phyloP scores from a whole-genome alignment of 2,888 invertebrate species.

The Protula sp. region DNA sequence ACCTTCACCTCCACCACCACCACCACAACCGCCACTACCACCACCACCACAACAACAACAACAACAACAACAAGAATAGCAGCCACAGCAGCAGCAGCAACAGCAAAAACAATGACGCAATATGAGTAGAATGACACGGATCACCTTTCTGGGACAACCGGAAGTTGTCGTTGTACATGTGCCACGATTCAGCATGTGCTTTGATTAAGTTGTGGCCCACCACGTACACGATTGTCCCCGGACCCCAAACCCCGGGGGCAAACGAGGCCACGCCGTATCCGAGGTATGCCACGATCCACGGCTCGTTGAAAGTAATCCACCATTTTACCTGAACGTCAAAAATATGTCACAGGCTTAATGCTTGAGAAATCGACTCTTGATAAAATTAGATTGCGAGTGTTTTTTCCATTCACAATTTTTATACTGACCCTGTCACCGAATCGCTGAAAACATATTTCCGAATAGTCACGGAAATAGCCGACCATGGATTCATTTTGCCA shows the following conservation, averaged over 20 bases:
- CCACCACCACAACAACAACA: no score
- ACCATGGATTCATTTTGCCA: slow-evolving; percentile 45
- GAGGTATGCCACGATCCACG: slow-evolving; percentile 44
- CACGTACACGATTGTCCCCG: slow-evolving; percentile 56
- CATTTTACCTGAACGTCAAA: slow-evolving; percentile 47
- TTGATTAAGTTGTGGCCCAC: slow-evolving; percentile 63
- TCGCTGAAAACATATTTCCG: slow-evolving; percentile 42
- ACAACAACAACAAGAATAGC: no score
- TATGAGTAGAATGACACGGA: no score
- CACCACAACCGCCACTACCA: no score
- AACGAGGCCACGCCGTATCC: slow-evolving; percentile 20
- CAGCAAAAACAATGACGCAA: no score
- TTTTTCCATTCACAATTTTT: no score
- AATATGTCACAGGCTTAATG: no score
- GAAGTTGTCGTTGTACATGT: slow-evolving; percentile 43
- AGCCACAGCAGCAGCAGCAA: no score
- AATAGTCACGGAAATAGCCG: slow-evolving; percentile 50
- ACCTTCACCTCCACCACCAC: no score
- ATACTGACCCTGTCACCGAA: slow-evolving; percentile 50
- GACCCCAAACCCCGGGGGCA: slow-evolving; percentile 19
- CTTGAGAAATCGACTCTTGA: no score
- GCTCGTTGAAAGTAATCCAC: slow-evolving; percentile 75
- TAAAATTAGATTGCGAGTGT: no score
- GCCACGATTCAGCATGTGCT: slow-evolving; percentile 64
- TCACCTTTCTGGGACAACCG: slow-evolving; percentile 32